These are phyloP conservation scores for Dendronephthya gigantea DNA, from an alignment of 64 coral and sea anemone species.

Conservation along the genomic window DNA sequence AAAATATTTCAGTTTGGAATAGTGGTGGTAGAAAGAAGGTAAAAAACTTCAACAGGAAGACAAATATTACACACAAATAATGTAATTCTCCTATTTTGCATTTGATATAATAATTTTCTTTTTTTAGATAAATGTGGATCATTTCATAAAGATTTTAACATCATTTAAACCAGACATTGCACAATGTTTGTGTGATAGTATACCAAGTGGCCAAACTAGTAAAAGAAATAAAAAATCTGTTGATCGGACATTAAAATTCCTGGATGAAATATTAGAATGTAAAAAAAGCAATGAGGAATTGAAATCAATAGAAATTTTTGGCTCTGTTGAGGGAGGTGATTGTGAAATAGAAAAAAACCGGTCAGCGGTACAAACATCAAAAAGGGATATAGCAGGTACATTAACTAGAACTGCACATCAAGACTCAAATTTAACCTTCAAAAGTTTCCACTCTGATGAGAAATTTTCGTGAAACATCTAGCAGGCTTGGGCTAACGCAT, in stretches of 20 bases:
- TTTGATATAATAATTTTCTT: not conserved
- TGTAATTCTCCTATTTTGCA: not conserved
- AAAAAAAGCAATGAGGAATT: not conserved
- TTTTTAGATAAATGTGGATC: not conserved
- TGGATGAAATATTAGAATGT: not conserved
- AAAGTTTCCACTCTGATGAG: not conserved
- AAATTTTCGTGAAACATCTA: not conserved
- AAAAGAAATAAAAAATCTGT: constrained; percentile 9
- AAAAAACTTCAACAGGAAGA: no score
- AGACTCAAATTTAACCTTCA: not conserved
- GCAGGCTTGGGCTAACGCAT: no score
- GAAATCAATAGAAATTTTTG: not conserved
- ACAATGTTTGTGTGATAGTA: not conserved
- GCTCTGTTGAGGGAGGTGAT: not conserved
- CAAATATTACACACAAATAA: no score
- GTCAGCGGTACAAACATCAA: not conserved
- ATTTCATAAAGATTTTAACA: not conserved
- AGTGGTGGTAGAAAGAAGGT: not conserved
- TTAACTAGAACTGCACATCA: no score
- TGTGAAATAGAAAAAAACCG: not conserved
- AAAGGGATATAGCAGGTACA: not conserved
- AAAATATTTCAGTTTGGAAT: constrained; percentile 8
- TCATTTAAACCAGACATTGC: not conserved
- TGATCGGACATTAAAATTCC: not conserved
- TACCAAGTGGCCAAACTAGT: not conserved